Percentiles rank a stretch among this genome's conserved stretches.
These are phyloP conservation scores for Protonemura montana DNA, from an alignment of 2,888 invertebrate species.

Conservation along the genomic window DNA sequence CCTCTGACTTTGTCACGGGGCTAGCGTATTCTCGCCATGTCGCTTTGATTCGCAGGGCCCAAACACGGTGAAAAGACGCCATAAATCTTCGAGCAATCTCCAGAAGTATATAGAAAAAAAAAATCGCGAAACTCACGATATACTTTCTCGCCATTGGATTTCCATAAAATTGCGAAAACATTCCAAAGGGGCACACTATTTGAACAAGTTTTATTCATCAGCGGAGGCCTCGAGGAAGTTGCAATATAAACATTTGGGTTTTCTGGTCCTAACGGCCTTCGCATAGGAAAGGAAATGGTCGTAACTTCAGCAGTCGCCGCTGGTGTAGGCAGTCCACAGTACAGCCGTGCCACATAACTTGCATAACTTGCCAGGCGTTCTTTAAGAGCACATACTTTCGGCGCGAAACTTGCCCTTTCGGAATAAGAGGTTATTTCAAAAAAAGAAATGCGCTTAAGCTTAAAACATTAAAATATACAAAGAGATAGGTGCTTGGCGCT, in stretches of 20 bases:
- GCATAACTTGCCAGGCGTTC: background rate
- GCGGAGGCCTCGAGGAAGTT: background rate
- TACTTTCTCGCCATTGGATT: background rate
- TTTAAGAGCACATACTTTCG: background rate
- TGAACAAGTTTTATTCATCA: slow-evolving; percentile 12
- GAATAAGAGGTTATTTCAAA: background rate
- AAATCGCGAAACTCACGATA: background rate
- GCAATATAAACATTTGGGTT: background rate
- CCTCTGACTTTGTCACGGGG: background rate
- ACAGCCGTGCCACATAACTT: background rate
- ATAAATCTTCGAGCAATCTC: background rate
- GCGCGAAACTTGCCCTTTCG: background rate
- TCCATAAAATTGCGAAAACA: background rate
- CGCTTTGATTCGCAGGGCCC: too few relatives aligned
- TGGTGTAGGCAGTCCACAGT: background rate
- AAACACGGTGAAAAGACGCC: background rate
- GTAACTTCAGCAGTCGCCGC: background rate
- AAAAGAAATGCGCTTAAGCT: background rate
- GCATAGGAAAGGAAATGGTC: background rate
- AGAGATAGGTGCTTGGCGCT: background rate
- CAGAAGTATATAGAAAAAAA: background rate
- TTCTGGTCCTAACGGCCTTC: background rate
- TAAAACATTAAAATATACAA: background rate
- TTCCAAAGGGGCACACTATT: background rate
- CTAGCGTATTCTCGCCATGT: background rate